Evolutionary conservation across 2,888 invertebrate species (phyloP).

Genomic region (Phortica okadai): DNA sequence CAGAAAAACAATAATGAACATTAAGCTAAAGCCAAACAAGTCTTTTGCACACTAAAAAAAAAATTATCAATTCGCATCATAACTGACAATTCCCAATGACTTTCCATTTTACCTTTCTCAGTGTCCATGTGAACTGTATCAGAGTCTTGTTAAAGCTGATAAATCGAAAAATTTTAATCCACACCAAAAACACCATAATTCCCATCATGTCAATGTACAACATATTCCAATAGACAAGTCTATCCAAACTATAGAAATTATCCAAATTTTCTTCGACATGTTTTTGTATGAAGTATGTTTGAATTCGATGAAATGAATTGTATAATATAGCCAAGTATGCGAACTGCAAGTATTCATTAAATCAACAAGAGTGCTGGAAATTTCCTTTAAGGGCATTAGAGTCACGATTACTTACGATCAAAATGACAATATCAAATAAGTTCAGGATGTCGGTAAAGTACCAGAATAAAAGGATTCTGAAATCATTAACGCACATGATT

Average conservation of each 20-base stretch:
- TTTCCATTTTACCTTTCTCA: conserved; percentile 38
- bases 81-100: no score
- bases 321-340: conserved; percentile 31
- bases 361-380: not conserved
- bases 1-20: conserved; percentile 43
- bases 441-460: not conserved
- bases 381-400: not conserved
- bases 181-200: conserved; percentile 45
- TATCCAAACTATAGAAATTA: conserved; percentile 45
- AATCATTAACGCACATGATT: not conserved
- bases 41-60: conserved; percentile 49
- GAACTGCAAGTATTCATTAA: conserved; percentile 23
- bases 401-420: not conserved
- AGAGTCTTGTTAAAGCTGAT: conserved; percentile 54
- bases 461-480: not conserved
- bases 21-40: conserved; percentile 45
- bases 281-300: conserved; percentile 2
- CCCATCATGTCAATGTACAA: conserved; percentile 43
- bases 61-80: not conserved
- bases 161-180: conserved; percentile 51
- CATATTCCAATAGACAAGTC: conserved; percentile 19
- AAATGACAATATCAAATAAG: not conserved
- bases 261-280: not conserved
- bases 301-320: conserved; percentile 21
- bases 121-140: conserved; percentile 42